Conservation (phyloP, 1,140 invertebrate species). For the Drosophila takahashii region DNA sequence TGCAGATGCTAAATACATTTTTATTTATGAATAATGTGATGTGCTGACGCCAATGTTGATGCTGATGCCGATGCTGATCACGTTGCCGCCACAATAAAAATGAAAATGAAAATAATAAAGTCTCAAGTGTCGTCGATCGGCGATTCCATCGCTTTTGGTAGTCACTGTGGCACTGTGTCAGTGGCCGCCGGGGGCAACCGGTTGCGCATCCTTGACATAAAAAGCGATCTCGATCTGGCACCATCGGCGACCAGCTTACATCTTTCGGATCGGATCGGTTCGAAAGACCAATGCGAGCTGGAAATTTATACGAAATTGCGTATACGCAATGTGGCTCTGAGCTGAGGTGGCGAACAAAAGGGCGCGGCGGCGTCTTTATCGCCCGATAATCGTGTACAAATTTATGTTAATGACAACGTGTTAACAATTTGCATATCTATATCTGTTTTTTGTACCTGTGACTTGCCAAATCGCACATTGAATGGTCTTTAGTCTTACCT, state of each 20-base stretch:
- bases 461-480: conserved; percentile 29
- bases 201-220: conserved; percentile 84
- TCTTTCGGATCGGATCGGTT: conserved; percentile 62
- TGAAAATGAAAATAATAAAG: conserved; percentile 75
- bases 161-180: conserved; percentile 77
- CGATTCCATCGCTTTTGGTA: conserved; percentile 29
- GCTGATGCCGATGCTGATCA: conserved; percentile 63
- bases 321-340: conserved; percentile 49
- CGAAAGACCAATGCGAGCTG: no score
- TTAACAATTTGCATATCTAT: conserved; percentile 59
- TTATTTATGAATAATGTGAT: conserved; percentile 79
- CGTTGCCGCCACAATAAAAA: conserved; percentile 76
- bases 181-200: conserved; percentile 79
- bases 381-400: conserved; percentile 60
- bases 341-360: conserved; percentile 36
- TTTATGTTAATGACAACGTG: conserved; percentile 63
- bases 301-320: conserved; percentile 74
- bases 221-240: conserved; percentile 59
- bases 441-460: conserved; percentile 7
- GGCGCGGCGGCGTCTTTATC: conserved; percentile 44
- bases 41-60: conserved; percentile 32
- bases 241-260: conserved; percentile 56
- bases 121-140: conserved; percentile 70
- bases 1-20: conserved; percentile 79
- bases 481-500: not conserved